Base-by-base conservation (phyloP, 2,797 vertebrate genomes). In the Clarias laeviceps region DNA sequence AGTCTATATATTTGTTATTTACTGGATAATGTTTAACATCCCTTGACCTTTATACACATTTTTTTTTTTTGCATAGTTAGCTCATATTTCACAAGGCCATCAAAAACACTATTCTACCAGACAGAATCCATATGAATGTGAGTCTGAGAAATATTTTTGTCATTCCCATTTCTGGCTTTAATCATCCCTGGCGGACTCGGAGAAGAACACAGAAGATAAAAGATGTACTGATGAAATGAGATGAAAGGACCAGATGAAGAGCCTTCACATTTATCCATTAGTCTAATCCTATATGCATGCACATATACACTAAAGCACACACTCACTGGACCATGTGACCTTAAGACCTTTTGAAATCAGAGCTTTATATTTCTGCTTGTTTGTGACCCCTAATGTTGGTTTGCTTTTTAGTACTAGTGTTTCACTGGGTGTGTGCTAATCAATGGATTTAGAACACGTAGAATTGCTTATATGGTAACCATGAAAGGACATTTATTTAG, bases 271-370 rank as follows among this genome's bases (percentile, higher is more conserved):
- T 80, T 56, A 81, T 86, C 85, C 72, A 87, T 87, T 84, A 82
- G 85, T 37, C 73, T 87, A 88, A 86, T 78, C 64, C 57, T 62
- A 82, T 54, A n/a, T 64, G 12, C 62, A 82, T 64, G 70, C 76
- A 56, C 74, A 72, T 9, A 64, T 59, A 15, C 32, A 84, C 50
- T 81, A 40, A 70, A 37, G 34, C 74, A 64, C 57, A 45, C 50
- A 64, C 81, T 83, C 50, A 37, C 12, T 40, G 15, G 57, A 29
- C 11, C 18, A 17, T 50, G 50, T 27, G 27, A 78, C 54, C 27
- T 9, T 5, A 59, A 61, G 8, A 12, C 61, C n/a, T n/a, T 14
- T 12, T 6, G 18, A 7, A 74, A 27, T 54, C 8, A 18, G 12
- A 27, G 45, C 45, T 74, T 74, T 27, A 59, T 32, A 24, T 59